phyloP scores from a whole-genome alignment of 1,140 invertebrate species.

The Cotesia typhae region DNA sequence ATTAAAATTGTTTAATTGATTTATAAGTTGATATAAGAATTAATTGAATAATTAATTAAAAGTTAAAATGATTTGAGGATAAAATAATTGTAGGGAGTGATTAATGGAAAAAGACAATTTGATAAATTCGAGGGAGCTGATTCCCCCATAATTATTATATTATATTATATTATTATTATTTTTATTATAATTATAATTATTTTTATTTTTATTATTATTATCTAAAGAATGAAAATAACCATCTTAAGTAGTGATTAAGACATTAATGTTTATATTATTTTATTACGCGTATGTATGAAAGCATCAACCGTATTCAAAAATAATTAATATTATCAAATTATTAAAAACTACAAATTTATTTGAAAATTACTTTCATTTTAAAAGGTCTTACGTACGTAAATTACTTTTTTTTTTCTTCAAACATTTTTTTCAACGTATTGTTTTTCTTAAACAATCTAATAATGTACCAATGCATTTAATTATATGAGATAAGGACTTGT shows the following conservation, averaged over 20 bases:
- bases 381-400: conserved; percentile 44
- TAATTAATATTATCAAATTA: conserved; percentile 54
- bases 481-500: conserved; percentile 27
- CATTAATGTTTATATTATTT: conserved; percentile 54
- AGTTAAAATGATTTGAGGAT: conserved; percentile 20
- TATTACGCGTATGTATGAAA: conserved; percentile 48
- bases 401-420: conserved; percentile 27
- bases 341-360: conserved; percentile 45
- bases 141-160: conserved; percentile 49
- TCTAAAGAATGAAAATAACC: conserved; percentile 47
- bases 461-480: conserved; percentile 43
- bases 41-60: background rate
- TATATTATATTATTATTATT: conserved; percentile 3
- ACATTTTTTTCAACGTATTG: conserved; percentile 30
- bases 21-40: conserved; percentile 14
- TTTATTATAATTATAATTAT: conserved; percentile 42
- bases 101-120: conserved; percentile 39
- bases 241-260: conserved; percentile 56
- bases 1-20: background rate
- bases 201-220: conserved; percentile 16
- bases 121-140: conserved; percentile 37
- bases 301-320: conserved; percentile 43
- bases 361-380: conserved; percentile 58
- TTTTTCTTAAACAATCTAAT: conserved; percentile 27
- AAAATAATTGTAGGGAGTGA: conserved; percentile 33